phyloP scores from a whole-genome alignment of 2,113 vertebrate genomes.

The Labeo catla region DNA sequence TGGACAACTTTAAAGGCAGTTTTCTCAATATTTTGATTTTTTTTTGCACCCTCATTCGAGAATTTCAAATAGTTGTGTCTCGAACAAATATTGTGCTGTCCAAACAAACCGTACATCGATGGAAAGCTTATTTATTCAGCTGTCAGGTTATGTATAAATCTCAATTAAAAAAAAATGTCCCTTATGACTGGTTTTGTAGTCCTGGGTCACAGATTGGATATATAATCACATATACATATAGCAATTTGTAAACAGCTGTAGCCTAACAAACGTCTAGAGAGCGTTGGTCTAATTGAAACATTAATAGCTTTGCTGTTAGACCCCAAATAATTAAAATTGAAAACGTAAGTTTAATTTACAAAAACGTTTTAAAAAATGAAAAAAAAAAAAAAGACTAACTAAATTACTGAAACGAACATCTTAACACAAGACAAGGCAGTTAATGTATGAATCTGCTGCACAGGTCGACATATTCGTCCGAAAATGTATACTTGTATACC shows the following conservation, averaged over 20 bases:
- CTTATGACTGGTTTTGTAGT: no score
- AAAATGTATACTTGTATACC: neutral
- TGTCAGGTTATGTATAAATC: no score
- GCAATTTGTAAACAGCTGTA: neutral
- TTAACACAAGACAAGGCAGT: neutral
- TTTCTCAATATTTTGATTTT: no score
- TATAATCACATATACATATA: neutral
- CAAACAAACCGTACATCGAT: no score
- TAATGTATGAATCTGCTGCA: neutral
- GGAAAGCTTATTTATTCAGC: no score
- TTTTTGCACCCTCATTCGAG: no score
- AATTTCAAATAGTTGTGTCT: no score
- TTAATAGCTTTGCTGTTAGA: neutral
- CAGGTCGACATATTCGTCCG: neutral
- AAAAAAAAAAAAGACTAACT: no score
- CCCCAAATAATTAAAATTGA: neutral
- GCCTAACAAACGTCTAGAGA: neutral
- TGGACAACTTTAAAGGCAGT: no score
- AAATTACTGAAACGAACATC: neutral
- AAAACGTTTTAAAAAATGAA: no score
- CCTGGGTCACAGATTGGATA: neutral
- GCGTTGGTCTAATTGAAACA: neutral
- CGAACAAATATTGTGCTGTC: no score
- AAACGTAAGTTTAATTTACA: neutral
- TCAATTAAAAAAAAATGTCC: no score